phyloP scores from a whole-genome alignment of 2,888 invertebrate genomes.

The Chrysotoxum bicinctum region DNA sequence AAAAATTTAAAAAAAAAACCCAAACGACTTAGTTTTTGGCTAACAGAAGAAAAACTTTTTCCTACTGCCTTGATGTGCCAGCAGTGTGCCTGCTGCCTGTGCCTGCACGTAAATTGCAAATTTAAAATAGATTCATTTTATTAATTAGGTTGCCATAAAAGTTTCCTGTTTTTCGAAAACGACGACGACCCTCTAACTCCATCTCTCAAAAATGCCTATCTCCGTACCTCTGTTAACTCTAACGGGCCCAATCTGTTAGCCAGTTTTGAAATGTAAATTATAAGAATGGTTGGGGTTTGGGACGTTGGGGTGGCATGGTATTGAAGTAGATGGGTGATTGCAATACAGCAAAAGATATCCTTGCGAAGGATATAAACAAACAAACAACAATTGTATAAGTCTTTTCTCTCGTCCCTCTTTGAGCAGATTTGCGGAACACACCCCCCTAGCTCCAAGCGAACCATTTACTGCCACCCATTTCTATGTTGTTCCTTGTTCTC shows the following conservation, averaged over 20 bases:
- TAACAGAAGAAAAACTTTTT: slow-evolving; percentile 62
- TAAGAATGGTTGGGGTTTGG: not conserved
- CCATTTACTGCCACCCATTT: slow-evolving; percentile 22
- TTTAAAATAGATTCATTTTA: slow-evolving; percentile 77
- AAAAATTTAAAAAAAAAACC: not conserved
- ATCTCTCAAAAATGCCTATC: slow-evolving; percentile 2
- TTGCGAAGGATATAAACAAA: slow-evolving; percentile 51
- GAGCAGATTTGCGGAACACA: slow-evolving; percentile 54
- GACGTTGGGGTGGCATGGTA: no score
- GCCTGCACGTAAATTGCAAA: slow-evolving; percentile 76
- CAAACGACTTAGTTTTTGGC: slow-evolving; percentile 65
- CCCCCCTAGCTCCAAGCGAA: not conserved
- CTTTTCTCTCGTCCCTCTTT: slow-evolving; percentile 1
- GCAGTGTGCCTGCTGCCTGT: slow-evolving; percentile 48
- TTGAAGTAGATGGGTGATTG: slow-evolving; percentile 8
- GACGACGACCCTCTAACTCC: slow-evolving; percentile 46
- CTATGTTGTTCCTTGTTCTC: slow-evolving; percentile 38
- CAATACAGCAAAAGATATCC: slow-evolving; percentile 29
- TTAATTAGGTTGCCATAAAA: slow-evolving; percentile 79
- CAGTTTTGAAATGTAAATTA: slow-evolving; percentile 69
- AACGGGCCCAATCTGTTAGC: slow-evolving; percentile 69
- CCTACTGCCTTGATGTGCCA: slow-evolving; percentile 31
- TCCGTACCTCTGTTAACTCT: slow-evolving; percentile 11
- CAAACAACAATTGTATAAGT: slow-evolving; percentile 55
- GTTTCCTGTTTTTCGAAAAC: slow-evolving; percentile 72